phyloP scores from a whole-genome alignment of 1,140 invertebrate species.

The Leptonema lineaticorne region DNA sequence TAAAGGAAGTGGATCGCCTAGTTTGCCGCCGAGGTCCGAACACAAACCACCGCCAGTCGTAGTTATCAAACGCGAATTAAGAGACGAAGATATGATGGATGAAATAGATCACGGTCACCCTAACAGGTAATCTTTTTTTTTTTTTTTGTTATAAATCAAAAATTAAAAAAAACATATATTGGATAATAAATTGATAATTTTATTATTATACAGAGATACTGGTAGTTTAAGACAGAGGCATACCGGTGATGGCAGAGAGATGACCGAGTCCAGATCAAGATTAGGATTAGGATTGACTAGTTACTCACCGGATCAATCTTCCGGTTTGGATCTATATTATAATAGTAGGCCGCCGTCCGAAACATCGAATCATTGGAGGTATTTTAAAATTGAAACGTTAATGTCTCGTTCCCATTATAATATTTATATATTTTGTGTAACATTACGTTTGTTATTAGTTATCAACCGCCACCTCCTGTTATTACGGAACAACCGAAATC shows the following conservation, averaged over 20 bases:
- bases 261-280: slow-evolving; percentile 67
- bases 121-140: slow-evolving; percentile 53
- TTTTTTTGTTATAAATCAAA: slow-evolving; percentile 24
- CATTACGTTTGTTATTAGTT: slow-evolving; percentile 51
- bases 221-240: slow-evolving; percentile 38
- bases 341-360: slow-evolving; percentile 68
- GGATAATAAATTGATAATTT: neutral
- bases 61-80: slow-evolving; percentile 87
- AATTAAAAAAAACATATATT: neutral
- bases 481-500: slow-evolving; percentile 88
- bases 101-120: slow-evolving; percentile 55
- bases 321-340: slow-evolving; percentile 78
- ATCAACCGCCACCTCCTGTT: slow-evolving; percentile 72
- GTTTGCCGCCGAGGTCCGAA: slow-evolving; percentile 68
- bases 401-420: too few species aligned
- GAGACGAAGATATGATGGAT: slow-evolving; percentile 76
- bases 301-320: slow-evolving; percentile 60
- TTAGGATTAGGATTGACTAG: slow-evolving; percentile 65
- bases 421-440: too few species aligned
- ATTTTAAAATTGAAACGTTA: neutral
- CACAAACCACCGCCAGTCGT: slow-evolving; percentile 90
- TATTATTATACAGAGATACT: slow-evolving; percentile 29
- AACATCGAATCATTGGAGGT: slow-evolving; percentile 42
- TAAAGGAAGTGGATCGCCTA: slow-evolving; percentile 67
- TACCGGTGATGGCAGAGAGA: slow-evolving; percentile 63